Conservation (phyloP, 2,797 vertebrate genomes). For the Aselliscus stoliczkanus region DNA sequence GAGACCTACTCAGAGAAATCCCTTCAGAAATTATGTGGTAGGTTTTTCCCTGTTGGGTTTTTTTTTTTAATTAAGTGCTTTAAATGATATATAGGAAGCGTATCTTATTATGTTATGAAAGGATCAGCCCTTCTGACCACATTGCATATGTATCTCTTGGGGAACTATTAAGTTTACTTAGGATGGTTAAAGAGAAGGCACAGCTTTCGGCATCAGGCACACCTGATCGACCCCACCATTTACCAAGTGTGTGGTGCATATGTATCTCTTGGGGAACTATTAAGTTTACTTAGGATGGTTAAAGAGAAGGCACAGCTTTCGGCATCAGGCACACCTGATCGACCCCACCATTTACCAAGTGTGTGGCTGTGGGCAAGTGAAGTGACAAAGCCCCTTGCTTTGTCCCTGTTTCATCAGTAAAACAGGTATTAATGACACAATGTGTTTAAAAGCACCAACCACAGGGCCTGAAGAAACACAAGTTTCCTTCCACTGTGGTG, state of each 20-base stretch:
- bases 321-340: background rate
- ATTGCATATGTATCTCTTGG: background rate
- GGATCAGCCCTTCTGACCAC: background rate
- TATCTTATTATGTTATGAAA: background rate
- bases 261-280: too few species aligned
- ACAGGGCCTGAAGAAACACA: fast-evolving
- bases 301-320: background rate
- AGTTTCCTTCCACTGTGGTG: background rate
- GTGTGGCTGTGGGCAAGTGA: background rate
- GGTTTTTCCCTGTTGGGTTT: constrained; percentile 49
- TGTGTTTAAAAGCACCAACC: background rate
- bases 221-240: background rate
- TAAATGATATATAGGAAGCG: background rate
- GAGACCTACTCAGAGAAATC: constrained; percentile 96
- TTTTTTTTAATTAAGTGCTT: background rate
- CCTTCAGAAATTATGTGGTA: constrained; percentile 95
- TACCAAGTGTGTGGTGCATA: background rate
- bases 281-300: background rate
- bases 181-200: background rate
- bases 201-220: background rate
- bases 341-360: background rate
- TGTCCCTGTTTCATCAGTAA: background rate
- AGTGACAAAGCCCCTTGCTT: background rate
- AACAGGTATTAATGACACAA: background rate
- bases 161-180: background rate